Evolutionary conservation across 2,888 invertebrate genomes (phyloP).

Genomic region (Cenopis cana): DNA sequence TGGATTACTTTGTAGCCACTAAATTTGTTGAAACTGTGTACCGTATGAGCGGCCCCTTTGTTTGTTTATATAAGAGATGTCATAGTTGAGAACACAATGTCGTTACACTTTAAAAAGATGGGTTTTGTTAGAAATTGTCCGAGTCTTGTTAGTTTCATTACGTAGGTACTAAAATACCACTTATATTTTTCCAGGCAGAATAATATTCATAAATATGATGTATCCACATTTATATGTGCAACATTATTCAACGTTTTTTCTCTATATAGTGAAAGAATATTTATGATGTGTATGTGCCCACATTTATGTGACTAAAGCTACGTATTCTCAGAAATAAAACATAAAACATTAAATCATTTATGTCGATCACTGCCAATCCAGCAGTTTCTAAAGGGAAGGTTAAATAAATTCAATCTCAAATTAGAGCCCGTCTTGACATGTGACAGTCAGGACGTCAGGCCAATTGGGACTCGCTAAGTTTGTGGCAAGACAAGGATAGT

Average conservation of each 20-base stretch:
- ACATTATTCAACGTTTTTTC: neutral
- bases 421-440: conserved; percentile 56
- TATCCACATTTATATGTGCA: neutral
- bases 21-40: conserved; percentile 29
- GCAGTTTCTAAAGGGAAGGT: conserved; percentile 25
- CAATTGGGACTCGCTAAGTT: conserved; percentile 54
- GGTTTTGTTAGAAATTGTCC: too few species aligned
- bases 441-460: conserved; percentile 50
- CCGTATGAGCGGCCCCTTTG: neutral
- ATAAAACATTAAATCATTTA: conserved; percentile 2
- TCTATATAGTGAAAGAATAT: too few species aligned
- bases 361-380: conserved; percentile 16
- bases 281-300: too few species aligned
- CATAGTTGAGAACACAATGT: neutral
- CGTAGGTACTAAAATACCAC: neutral
- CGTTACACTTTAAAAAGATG: neutral
- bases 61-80: conserved; percentile 7
- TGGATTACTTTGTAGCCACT: conserved; percentile 22
- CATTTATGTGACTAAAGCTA: neutral
- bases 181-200: neutral
- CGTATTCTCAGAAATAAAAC: neutral
- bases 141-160: neutral
- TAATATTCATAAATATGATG: neutral
- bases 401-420: conserved; percentile 53
- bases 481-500: conserved; percentile 46